phyloP scores from a whole-genome alignment of 2,888 invertebrate genomes.

The Hirtodrosophila histrioides region DNA sequence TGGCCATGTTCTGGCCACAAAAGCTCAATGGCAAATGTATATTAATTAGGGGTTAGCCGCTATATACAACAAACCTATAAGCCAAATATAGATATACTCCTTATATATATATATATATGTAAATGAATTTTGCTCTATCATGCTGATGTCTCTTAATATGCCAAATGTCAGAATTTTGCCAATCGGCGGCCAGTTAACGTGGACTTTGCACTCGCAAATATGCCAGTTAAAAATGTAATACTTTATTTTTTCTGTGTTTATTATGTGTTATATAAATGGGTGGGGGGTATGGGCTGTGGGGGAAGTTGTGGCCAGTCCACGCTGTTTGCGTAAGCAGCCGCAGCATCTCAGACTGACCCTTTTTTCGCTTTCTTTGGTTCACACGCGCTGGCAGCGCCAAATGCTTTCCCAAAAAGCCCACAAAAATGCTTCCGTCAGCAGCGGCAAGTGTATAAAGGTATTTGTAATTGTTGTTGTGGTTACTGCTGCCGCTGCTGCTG shows the following conservation, averaged over 20 bases:
- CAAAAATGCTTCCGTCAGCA: slow-evolving; percentile 77
- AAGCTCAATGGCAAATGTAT: slow-evolving; percentile 20
- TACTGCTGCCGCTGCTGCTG: not conserved
- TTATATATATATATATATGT: too few relatives aligned
- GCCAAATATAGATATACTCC: too few relatives aligned
- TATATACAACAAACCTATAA: not conserved
- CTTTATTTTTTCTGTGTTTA: slow-evolving; percentile 1
- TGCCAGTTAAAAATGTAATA: slow-evolving; percentile 58
- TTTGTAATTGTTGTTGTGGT: slow-evolving; percentile 68
- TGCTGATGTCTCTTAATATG: slow-evolving; percentile 53
- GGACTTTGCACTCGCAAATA: slow-evolving; percentile 66
- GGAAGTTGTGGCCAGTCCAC: too few relatives aligned
- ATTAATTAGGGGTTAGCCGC: slow-evolving; percentile 42
- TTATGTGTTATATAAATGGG: slow-evolving; percentile 58
- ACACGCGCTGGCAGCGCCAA: slow-evolving; percentile 66
- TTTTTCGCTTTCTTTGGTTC: slow-evolving; percentile 76
- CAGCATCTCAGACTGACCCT: slow-evolving; percentile 60
- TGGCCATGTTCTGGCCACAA: slow-evolving; percentile 22
- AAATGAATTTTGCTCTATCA: slow-evolving; percentile 50
- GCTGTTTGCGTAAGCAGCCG: slow-evolving; percentile 64
- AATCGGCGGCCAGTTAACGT: slow-evolving; percentile 14
- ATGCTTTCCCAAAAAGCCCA: slow-evolving; percentile 72
- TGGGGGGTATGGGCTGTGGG: too few relatives aligned
- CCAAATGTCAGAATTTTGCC: slow-evolving; percentile 55
- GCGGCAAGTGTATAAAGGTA: slow-evolving; percentile 72